Evolutionary conservation across 2,888 invertebrate genomes (phyloP).

Genomic region (Bombyx huttoni): DNA sequence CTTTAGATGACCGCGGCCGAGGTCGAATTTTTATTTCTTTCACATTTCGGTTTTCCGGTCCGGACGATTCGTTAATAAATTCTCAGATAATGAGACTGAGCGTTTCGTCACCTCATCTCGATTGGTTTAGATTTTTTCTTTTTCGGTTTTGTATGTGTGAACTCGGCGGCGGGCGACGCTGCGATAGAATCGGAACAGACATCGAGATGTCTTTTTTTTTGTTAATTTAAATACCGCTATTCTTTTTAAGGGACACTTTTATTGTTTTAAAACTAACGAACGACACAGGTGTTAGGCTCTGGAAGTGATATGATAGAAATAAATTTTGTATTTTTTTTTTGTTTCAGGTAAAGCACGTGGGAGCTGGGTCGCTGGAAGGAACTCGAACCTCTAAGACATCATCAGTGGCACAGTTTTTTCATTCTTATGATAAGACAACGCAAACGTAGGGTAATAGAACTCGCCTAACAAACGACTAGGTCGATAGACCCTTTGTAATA

Average conservation of each 20-base stretch:
- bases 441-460: constrained; percentile 25
- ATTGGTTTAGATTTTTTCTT: constrained; percentile 61
- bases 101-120: constrained; percentile 72
- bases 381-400: constrained; percentile 29
- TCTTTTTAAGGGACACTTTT: constrained; percentile 46
- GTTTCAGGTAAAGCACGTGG: constrained; percentile 64
- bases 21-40: constrained; percentile 72
- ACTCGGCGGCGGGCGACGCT: constrained; percentile 52
- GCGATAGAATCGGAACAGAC: constrained; percentile 59
- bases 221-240: constrained; percentile 64
- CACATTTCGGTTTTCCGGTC: constrained; percentile 72
- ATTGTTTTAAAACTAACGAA: constrained; percentile 23
- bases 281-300: constrained; percentile 13
- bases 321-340: constrained; percentile 18
- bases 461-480: constrained; percentile 28
- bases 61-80: constrained; percentile 71
- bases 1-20: constrained; percentile 69
- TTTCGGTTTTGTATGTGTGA: constrained; percentile 65
- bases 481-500: constrained; percentile 30
- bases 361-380: constrained; percentile 46
- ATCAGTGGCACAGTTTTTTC: constrained; percentile 56
- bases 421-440: constrained; percentile 24
- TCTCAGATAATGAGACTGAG: constrained; percentile 73
- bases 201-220: constrained; percentile 54
- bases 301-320: constrained; percentile 11